Conservation (phyloP, 2,888 invertebrate species). For the Melolontha melolontha region DNA sequence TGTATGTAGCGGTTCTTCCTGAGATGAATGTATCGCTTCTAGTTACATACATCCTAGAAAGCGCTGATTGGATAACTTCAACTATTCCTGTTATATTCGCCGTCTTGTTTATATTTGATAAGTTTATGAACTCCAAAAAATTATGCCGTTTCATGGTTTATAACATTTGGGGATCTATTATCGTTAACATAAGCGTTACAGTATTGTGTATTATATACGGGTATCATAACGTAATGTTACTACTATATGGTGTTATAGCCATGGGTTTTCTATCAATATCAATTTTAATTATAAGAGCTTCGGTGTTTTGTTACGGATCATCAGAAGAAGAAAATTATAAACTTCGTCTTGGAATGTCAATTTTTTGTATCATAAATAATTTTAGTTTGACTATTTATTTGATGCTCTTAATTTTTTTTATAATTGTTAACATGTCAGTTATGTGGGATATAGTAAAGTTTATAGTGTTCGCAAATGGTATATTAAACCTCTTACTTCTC, state of each 20-base stretch:
- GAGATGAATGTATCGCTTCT: neutral
- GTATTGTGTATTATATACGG: conserved; percentile 7
- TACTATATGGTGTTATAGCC: neutral
- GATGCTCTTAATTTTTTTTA: too few relatives aligned
- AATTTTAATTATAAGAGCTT: neutral
- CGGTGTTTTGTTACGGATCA: neutral
- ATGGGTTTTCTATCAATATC: neutral
- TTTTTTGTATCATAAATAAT: conserved; percentile 9
- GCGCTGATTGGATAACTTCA: conserved; percentile 7
- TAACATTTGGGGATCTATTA: conserved; percentile 15
- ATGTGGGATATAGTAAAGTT: too few relatives aligned
- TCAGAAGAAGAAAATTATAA: conserved; percentile 2
- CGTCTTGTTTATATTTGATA: conserved; percentile 12
- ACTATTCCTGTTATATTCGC: conserved; percentile 21
- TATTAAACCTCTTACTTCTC: too few relatives aligned
- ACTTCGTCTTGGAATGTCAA: neutral
- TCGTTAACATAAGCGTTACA: conserved; percentile 6
- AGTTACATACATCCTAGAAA: neutral
- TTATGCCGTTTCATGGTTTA: conserved; percentile 10
- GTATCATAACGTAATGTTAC: neutral
- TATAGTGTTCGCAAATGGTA: too few relatives aligned
- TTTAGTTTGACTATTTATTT: conserved; percentile 1
- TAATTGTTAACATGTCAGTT: too few relatives aligned
- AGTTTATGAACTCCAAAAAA: conserved; percentile 10
- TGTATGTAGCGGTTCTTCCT: neutral